Percentiles rank a stretch among this genome's conserved stretches.
These are phyloP conservation scores for Cydia pomonella DNA, from an alignment of 1,140 invertebrate species.

Conservation along the genomic window DNA sequence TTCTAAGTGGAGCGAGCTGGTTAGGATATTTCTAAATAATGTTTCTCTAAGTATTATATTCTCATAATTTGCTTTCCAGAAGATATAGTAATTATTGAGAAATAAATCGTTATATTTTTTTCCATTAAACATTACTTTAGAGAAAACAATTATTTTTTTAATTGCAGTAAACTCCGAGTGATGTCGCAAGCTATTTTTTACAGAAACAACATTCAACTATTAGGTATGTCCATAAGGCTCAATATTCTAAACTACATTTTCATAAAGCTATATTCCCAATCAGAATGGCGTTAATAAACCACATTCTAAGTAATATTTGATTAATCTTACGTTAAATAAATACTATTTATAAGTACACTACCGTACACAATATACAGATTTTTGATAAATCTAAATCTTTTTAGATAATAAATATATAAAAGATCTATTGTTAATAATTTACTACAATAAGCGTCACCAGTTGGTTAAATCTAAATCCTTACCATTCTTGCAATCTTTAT, in stretches of 20 bases:
- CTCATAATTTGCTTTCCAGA: too few relatives aligned
- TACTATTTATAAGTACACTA: constrained; percentile 56
- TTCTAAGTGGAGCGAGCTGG: too few relatives aligned
- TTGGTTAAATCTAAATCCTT: constrained; percentile 67
- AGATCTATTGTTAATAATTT: constrained; percentile 71
- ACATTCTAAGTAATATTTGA: constrained; percentile 46
- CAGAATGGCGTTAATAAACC: constrained; percentile 66
- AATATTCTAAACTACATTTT: constrained; percentile 69
- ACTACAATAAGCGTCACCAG: constrained; percentile 77
- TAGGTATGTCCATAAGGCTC: constrained; percentile 51
- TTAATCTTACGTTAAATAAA: constrained; percentile 40
- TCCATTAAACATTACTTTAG: too few relatives aligned
- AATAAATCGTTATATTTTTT: too few relatives aligned
- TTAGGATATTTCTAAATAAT: too few relatives aligned
- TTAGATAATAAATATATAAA: constrained; percentile 74
- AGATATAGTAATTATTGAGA: neutral
- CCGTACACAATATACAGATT: constrained; percentile 69
- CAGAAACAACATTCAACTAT: constrained; percentile 45
- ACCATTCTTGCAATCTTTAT: constrained; percentile 62
- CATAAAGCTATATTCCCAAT: constrained; percentile 81
- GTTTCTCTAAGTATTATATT: too few relatives aligned
- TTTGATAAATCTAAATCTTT: constrained; percentile 57
- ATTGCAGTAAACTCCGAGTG: neutral
- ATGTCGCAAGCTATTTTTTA: constrained; percentile 43
- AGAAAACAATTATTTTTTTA: neutral